Percentiles rank a stretch among this genome's conserved stretches.
Evolutionary conservation across 2,797 vertebrate species (phyloP).

Genomic region (Mus caroli): DNA sequence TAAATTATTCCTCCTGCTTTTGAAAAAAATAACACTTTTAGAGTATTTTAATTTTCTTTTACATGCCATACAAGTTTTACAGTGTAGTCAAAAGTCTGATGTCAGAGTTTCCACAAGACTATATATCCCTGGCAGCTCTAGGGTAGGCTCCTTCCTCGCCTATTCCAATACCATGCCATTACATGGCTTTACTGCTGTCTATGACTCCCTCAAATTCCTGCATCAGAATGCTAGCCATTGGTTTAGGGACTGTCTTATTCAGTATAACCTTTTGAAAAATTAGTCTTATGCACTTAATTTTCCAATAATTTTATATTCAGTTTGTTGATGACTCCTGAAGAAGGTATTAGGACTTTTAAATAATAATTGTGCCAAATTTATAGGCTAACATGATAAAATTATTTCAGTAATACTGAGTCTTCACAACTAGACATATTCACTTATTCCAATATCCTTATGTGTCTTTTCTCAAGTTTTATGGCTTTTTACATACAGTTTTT

Average conservation of each 20-base stretch:
- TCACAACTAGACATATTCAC: conserved; percentile 48
- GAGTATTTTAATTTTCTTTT: conserved; percentile 44
- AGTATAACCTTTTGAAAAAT: conserved; percentile 44
- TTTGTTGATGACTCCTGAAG: conserved; percentile 55
- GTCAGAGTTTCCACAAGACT: not conserved
- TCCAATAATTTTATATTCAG: conserved; percentile 39
- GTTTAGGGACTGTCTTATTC: conserved; percentile 9
- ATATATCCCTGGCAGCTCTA: not conserved
- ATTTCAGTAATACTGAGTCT: conserved; percentile 59
- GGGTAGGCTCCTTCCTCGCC: conserved; percentile 8
- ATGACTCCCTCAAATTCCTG: not conserved
- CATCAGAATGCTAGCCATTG: conserved; percentile 21
- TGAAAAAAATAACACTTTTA: not conserved
- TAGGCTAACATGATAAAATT: conserved; percentile 49
- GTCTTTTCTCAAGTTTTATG: conserved; percentile 55
- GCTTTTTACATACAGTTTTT: conserved; percentile 48
- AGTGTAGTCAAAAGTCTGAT: not conserved
- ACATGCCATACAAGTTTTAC: too few relatives aligned
- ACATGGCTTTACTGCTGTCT: not conserved
- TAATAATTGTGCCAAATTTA: conserved; percentile 50
- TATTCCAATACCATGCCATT: not conserved
- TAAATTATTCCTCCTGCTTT: too few relatives aligned
- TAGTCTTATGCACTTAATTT: conserved; percentile 42
- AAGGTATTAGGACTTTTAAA: conserved; percentile 41
- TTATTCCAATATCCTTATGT: conserved; percentile 57